Conservation (phyloP, 2,113 vertebrate species). For the Psettodes erumei region DNA sequence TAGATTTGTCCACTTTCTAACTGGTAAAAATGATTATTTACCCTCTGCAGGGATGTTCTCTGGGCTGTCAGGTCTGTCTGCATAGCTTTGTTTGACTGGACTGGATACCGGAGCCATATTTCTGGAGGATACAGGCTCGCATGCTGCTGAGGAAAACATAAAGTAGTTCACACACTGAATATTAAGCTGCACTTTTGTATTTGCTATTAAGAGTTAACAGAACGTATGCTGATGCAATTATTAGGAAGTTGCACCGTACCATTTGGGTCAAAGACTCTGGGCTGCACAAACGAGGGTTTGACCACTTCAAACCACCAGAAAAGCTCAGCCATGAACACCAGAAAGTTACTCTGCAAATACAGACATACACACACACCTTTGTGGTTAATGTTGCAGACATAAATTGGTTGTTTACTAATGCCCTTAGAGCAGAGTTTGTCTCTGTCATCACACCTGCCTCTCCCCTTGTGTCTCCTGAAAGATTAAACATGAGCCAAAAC, state of each 20-base stretch:
- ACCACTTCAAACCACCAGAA: constrained; percentile 99
- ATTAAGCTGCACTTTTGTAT: not conserved
- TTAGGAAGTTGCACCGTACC: constrained; percentile 76
- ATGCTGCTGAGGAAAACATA: constrained; percentile 44
- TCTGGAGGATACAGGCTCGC: constrained; percentile 55
- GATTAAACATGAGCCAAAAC: constrained; percentile 3
- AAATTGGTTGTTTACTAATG: not conserved
- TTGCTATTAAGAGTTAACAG: not conserved
- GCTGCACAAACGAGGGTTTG: constrained; percentile 95
- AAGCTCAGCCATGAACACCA: constrained; percentile 98
- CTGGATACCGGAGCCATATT: constrained; percentile 73
- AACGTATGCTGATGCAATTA: not conserved
- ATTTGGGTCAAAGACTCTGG: constrained; percentile 85
- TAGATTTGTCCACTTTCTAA: not conserved
- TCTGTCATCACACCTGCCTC: not conserved
- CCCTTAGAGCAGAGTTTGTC: not conserved
- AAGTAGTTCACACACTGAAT: not conserved
- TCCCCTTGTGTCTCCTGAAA: constrained; percentile 24
- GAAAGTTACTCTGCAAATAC: constrained; percentile 91
- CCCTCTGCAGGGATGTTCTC: constrained; percentile 59
- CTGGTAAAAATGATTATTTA: constrained; percentile 22
- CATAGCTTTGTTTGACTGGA: constrained; percentile 72
- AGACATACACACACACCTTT: constrained; percentile 29
- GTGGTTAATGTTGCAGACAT: constrained; percentile 15
- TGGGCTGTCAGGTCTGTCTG: constrained; percentile 66